Base-by-base conservation (phyloP, 1,140 invertebrate species). In the Orius insidiosus region DNA sequence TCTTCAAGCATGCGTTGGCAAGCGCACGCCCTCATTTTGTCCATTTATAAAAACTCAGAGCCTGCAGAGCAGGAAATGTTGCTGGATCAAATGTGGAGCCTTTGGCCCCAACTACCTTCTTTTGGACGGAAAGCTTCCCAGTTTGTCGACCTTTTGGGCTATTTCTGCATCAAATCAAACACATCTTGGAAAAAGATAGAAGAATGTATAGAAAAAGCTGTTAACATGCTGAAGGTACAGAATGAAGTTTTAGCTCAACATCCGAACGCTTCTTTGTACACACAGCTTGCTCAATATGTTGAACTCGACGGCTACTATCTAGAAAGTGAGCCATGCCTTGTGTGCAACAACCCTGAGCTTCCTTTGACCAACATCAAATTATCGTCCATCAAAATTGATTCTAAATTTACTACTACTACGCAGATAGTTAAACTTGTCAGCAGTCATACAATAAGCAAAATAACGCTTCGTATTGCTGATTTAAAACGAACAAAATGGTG, bases 401-500 rank as follows among this genome's bases (percentile, higher is more conserved):
- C 90, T 0, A 90, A 96, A 67, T 98, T 93, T 60, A 97, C 93
- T 1, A 96, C 93, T 1, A 95, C 86, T 2, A 95, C 90, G 2
- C 92, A 96, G 66, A 94, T 98, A 42, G 87, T 97, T 1, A 98
- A 98, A 66, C 66, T 98, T 38, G 78, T 93, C 24, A 85, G 85
- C 39, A 87, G 87, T 59, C 87, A 97, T 58, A 93, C 84, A 43
- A 94, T 98, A 43, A 92, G 88, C 55, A 85, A 89, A 56, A 87
- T 98, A 45, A 85, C 81, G 5, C 70, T 98, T 9, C 75, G 90
- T 36, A 89, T 98, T 53, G 85, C 81, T 10, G 94, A 98, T 65
- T 67, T 98, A 33, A 97, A 97, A 62, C 74, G 89, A 51, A 88
- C 85, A 96, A 97, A 68, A 97, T 97, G 92, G 90, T 98, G 47